Evolutionary conservation across 1,140 invertebrate species (phyloP).

Genomic region (Calliphora vicina): DNA sequence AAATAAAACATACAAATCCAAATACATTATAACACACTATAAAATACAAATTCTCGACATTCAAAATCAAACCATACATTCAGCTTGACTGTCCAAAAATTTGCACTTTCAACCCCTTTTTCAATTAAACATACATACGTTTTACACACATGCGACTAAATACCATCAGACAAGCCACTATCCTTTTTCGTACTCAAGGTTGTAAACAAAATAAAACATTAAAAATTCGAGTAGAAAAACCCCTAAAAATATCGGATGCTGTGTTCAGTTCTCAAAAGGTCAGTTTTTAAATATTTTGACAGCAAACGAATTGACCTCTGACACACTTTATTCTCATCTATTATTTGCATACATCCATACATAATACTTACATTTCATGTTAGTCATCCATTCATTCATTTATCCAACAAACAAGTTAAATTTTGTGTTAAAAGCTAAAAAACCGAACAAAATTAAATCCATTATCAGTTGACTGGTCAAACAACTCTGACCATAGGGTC

Average conservation of each 20-base stretch:
- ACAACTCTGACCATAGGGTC: neutral
- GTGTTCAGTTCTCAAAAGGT: neutral
- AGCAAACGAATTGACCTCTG: neutral
- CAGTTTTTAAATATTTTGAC: neutral
- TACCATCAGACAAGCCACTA: neutral
- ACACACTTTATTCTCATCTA: conserved; percentile 23
- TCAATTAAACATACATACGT: neutral
- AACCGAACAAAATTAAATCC: neutral
- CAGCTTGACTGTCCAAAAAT: neutral
- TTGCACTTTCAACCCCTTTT: neutral
- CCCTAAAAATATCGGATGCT: neutral
- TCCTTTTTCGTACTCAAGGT: neutral
- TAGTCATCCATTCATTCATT: neutral
- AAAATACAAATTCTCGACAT: neutral
- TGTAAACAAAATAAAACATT: neutral
- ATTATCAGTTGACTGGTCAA: conserved; percentile 18
- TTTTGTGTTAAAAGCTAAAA: neutral
- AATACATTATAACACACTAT: neutral
- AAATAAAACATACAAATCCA: neutral
- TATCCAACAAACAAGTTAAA: neutral
- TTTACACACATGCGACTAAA: no score
- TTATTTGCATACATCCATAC: neutral
- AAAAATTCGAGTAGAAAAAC: neutral
- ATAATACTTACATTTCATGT: neutral
- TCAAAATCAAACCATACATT: neutral